phyloP scores from a whole-genome alignment of 2,797 vertebrate species.

The Pipistrellus kuhlii region DNA sequence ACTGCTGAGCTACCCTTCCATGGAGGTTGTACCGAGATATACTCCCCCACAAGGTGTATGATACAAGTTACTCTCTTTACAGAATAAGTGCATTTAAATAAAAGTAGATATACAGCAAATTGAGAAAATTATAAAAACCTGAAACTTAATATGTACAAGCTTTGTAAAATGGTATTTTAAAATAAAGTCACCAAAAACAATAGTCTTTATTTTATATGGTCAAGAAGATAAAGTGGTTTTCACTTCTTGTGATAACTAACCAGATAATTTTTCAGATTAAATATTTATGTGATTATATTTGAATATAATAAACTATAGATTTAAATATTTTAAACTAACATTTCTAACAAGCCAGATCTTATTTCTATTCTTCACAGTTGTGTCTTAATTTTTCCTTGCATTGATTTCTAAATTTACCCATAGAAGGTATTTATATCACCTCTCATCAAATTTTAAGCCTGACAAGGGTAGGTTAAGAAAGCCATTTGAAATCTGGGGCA shows the following conservation, averaged over 20 bases:
- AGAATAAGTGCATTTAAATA: neutral
- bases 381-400: conserved; percentile 25
- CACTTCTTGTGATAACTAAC: neutral
- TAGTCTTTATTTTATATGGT: conserved; percentile 11
- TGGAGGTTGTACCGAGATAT: neutral
- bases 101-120: neutral
- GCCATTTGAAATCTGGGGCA: conserved; percentile 33
- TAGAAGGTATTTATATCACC: neutral
- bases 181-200: conserved; percentile 44
- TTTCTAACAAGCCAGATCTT: neutral
- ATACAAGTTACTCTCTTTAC: neutral
- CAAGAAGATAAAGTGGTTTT: conserved; percentile 27
- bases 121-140: neutral
- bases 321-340: conserved; percentile 16
- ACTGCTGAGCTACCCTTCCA: neutral
- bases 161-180: neutral
- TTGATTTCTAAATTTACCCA: conserved; percentile 46
- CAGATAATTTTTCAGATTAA: conserved; percentile 45
- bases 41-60: neutral
- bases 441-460: conserved; percentile 31
- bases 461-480: neutral
- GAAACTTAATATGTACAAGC: neutral
- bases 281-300: conserved; percentile 33
- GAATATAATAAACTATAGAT: neutral
- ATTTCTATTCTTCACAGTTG: neutral